Base-by-base conservation (phyloP, 2,797 vertebrate species). In the Danio aesculapii region DNA sequence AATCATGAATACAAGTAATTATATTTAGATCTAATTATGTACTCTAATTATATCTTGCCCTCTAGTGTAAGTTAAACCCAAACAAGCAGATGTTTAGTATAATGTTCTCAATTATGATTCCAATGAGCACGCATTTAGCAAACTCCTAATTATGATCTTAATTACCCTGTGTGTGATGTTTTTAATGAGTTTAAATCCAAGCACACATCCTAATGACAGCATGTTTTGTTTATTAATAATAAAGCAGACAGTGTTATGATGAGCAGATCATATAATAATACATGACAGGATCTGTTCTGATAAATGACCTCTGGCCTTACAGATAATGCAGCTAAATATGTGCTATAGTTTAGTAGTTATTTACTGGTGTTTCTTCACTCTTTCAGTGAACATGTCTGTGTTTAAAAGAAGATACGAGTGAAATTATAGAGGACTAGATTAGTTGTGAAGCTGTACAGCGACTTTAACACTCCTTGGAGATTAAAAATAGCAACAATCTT, bases 261-360 rank as follows among this genome's bases (percentile, higher is more conserved):
- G 62, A 67, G 75, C 63, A 57, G 58, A 21, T 68, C 63, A 55
- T 46, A 16, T 66, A 21, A 68, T 57, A 46, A 53, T 53, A 77
- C 52, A 67, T 58, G 41, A 57, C 14, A 5, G 21, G 41, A 21
- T 14, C 39, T 73, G 71, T 30, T 30, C 17, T 30, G 8, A n/a
- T 39, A 8, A 62, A 39, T 30, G 2, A 49, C 46, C 57, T 46
- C n/a, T 46, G 39, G 11, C 63, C 11, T 14, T 14, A 50, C 21
- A 53, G 49, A 55, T 7, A 70, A 70, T 70, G 49, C 30, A 41
- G 30, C 68, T 71, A 5, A 57, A 43, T 17, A 13, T 57, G 19
- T 49, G 47, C 19, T 52, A 12, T 17, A 21, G 9, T 49, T 68
- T 19, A 30, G 30, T 19, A 1, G 30, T 30, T 70, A 17, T 55